Evolutionary conservation across 2,797 vertebrate genomes (phyloP).

Genomic region (Psittacula echo): DNA sequence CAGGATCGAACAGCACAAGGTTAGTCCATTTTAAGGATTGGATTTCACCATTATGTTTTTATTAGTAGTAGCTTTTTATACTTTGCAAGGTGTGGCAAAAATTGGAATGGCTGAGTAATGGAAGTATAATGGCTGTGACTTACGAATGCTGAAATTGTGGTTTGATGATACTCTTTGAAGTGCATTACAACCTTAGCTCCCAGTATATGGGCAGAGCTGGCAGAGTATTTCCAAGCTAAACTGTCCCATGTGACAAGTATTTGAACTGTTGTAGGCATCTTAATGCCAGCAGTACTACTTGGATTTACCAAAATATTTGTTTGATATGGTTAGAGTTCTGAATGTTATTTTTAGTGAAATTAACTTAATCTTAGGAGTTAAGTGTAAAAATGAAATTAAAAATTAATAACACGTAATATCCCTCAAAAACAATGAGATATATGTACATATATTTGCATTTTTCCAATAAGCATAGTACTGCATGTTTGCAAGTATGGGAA

Average conservation of each 20-base stretch:
- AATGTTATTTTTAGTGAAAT: background rate
- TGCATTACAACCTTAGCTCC: background rate
- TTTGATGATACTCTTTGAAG: slow-evolving; percentile 7
- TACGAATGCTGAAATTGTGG: background rate
- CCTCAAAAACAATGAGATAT: background rate
- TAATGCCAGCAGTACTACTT: background rate
- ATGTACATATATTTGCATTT: background rate
- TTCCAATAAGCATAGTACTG: background rate
- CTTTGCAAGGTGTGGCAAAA: background rate
- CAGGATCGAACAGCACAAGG: background rate
- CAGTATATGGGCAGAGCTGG: background rate
- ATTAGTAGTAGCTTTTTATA: background rate
- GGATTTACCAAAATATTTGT: slow-evolving; percentile 28
- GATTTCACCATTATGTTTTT: background rate
- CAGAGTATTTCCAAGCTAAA: background rate
- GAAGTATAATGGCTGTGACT: background rate
- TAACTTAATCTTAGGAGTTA: background rate
- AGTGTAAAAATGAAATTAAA: background rate
- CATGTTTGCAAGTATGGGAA: background rate
- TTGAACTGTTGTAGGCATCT: background rate
- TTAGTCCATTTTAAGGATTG: background rate
- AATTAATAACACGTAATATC: background rate
- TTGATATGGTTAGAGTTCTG: slow-evolving; percentile 15
- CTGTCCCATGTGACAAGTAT: background rate
- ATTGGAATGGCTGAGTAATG: background rate